phyloP scores from a whole-genome alignment of 2,113 vertebrate genomes.

The Platichthys flesus region DNA sequence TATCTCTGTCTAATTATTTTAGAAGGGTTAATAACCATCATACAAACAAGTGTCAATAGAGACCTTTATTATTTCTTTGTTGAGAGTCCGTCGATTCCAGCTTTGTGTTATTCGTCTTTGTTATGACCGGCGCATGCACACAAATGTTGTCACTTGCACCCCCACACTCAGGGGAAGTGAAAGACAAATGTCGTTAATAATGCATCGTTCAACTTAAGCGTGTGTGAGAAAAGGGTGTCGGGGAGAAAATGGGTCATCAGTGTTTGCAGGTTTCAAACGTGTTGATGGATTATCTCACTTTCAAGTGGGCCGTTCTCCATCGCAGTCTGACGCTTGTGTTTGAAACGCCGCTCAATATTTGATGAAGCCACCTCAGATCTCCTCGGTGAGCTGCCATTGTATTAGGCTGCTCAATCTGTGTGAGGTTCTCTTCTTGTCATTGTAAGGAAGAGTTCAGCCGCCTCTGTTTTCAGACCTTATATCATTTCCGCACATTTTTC shows the following conservation, averaged over 20 bases:
- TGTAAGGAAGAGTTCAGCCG: slow-evolving; percentile 22
- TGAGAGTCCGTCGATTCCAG: neutral
- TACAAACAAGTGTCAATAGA: slow-evolving; percentile 6
- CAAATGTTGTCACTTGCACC: neutral
- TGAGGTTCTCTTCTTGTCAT: slow-evolving; percentile 18
- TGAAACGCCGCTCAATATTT: slow-evolving; percentile 66
- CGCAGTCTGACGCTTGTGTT: slow-evolving; percentile 42
- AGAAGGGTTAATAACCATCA: neutral
- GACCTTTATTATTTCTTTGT: slow-evolving; percentile 7
- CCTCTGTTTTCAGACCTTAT: slow-evolving; percentile 18
- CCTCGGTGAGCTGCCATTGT: slow-evolving; percentile 33
- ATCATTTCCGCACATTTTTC: slow-evolving; percentile 7
- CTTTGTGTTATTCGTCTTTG: neutral
- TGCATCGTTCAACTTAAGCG: slow-evolving; percentile 49
- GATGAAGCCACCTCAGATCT: slow-evolving; percentile 58
- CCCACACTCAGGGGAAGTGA: slow-evolving; percentile 17
- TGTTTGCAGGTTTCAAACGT: slow-evolving; percentile 60
- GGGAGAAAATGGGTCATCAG: slow-evolving; percentile 57
- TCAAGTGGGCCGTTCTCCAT: slow-evolving; percentile 57
- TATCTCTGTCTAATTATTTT: neutral
- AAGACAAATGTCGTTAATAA: slow-evolving; percentile 56
- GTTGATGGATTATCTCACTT: slow-evolving; percentile 68
- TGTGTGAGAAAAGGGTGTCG: slow-evolving; percentile 46
- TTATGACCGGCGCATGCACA: neutral
- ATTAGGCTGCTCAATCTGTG: slow-evolving; percentile 25